phyloP scores from a whole-genome alignment of 2,797 vertebrate species.

The Ceryle rudis region DNA sequence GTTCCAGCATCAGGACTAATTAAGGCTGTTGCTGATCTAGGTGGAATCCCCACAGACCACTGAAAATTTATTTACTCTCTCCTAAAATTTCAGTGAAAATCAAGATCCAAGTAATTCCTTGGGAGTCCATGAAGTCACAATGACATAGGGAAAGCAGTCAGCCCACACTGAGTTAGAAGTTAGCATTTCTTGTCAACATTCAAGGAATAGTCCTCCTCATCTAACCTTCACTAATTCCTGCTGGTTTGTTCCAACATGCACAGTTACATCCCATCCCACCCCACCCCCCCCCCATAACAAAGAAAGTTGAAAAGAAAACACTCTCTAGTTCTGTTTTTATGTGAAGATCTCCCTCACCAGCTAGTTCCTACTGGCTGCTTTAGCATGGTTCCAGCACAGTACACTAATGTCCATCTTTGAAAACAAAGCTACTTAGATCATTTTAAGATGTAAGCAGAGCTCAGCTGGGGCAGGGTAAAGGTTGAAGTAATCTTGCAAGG shows the following conservation, averaged over 20 bases:
- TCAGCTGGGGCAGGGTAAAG: not conserved
- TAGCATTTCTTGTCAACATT: not conserved
- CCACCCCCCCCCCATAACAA: not conserved
- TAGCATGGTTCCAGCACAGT: not conserved
- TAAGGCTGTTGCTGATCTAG: not conserved
- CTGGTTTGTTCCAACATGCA: not conserved
- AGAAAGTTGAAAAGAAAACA: not conserved
- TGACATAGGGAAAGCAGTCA: not conserved
- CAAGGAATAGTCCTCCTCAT: not conserved
- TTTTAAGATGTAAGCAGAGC: constrained; percentile 19
- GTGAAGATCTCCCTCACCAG: not conserved
- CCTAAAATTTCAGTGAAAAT: not conserved
- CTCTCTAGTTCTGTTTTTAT: not conserved
- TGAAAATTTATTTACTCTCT: not conserved
- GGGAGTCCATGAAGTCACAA: not conserved
- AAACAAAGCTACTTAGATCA: constrained; percentile 20
- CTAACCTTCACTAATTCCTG: not conserved
- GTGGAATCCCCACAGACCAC: not conserved
- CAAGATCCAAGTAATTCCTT: not conserved
- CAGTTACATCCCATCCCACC: not conserved
- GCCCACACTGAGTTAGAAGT: not conserved
- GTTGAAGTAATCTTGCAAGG: constrained; percentile 46
- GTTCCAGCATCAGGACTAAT: constrained; percentile 7
- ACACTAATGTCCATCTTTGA: not conserved
- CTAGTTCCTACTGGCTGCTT: not conserved